Base-by-base conservation (phyloP, 2,797 vertebrate genomes). In the Stomatorhinus walkeri region DNA sequence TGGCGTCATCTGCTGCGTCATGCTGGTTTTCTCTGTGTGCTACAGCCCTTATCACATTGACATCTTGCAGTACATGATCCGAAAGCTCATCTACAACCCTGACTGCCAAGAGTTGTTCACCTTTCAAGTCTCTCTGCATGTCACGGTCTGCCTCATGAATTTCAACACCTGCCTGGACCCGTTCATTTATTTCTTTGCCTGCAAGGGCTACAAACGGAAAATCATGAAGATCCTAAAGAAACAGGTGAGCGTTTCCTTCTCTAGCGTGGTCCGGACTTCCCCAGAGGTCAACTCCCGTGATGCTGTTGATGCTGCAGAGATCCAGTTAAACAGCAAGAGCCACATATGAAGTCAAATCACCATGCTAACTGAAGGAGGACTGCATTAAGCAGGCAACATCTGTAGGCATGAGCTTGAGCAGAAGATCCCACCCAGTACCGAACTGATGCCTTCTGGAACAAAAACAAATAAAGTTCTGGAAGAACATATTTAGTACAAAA, bases 101-200 rank as follows among this genome's bases (percentile, higher is more conserved):
- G 90, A 84, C 2, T 99, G 98, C 9, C 56, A 61, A 0, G 95
- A 96, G 6, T 94, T 93, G 9, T 95, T 96, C 0, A 90, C 95
- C 1, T 99, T 99, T 92, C 98, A 99, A 94, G 94, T 98, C 85
- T 97, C 97, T 0, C 95, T 99, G 91, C 98, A 99, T 91, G 89
- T 97, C 90, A 98, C 97, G 0, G 97, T 99, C 32, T 96, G 96
- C 89, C 94, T 99, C 89, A 99, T 99, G 98, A 98, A 99, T 93
- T 95, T 99, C 90, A 99, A 99, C 92, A 95, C 97, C 92, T 97
- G 97, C 89, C 93, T 99, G 92, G 98, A 99, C 91, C 98, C 98
- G 0, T 98, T 99, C 49, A 97, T 99, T 91, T 99, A 99, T 92
- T 99, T 99, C 94, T 99, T 99, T 83, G 98, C 98, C 76, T 99